Conservation (phyloP, 2,113 vertebrate genomes). For the Recurvirostra avosetta region DNA sequence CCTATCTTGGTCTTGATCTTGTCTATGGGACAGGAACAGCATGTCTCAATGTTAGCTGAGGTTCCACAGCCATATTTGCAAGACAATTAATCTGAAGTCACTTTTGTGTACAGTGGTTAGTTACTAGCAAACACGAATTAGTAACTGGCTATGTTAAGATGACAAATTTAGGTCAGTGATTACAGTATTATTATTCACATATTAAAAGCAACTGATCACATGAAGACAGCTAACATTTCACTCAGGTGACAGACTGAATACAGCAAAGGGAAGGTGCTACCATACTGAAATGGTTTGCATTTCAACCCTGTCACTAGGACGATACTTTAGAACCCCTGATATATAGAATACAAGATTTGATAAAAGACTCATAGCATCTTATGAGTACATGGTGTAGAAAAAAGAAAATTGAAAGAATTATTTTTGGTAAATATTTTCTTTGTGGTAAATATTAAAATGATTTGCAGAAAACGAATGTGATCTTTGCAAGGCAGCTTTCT, state of each 20-base stretch:
- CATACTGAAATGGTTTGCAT: not conserved
- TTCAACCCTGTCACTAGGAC: not conserved
- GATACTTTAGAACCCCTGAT: not conserved
- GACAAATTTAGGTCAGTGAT: not conserved
- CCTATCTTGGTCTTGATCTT: not conserved
- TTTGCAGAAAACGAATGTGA: not conserved
- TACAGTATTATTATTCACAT: not conserved
- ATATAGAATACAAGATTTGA: not conserved
- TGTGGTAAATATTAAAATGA: not conserved
- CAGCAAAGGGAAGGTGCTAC: not conserved
- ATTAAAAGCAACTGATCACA: not conserved
- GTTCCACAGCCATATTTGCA: not conserved
- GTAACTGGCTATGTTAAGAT: not conserved
- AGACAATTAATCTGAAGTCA: not conserved
- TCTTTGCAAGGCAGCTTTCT: not conserved
- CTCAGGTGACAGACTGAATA: not conserved
- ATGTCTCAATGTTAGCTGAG: not conserved
- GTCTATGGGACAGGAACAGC: not conserved
- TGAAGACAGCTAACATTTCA: not conserved
- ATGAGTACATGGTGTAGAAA: not conserved
- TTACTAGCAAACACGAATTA: not conserved
- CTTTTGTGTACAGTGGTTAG: not conserved
- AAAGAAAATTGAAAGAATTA: fast-evolving
- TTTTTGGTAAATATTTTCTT: not conserved
- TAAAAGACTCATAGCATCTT: not conserved